Conservation (phyloP, 2,797 vertebrate genomes). For the Pipistrellus pipistrellus region DNA sequence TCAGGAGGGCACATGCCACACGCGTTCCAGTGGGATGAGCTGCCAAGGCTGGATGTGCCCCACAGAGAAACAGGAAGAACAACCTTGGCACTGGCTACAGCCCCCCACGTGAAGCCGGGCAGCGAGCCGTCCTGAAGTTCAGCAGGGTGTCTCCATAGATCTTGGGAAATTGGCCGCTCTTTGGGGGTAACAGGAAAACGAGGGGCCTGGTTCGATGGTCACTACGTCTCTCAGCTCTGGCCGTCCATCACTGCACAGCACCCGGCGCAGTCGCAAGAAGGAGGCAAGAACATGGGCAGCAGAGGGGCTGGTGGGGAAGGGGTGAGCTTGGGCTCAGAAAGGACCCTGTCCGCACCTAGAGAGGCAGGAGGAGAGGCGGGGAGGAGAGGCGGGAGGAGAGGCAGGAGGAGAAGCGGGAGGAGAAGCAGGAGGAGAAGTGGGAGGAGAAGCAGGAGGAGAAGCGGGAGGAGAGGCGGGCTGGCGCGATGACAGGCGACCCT, state of each 20-base stretch:
- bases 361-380: neutral
- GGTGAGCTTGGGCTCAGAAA: neutral
- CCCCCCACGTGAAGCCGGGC: neutral
- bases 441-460: neutral
- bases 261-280: neutral
- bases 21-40: neutral
- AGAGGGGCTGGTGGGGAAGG: neutral
- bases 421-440: neutral
- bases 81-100: neutral
- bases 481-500: accelerated
- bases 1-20: neutral
- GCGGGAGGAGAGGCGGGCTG: neutral
- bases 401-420: neutral
- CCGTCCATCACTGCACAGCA: neutral
- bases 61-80: neutral
- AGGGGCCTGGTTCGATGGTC: neutral
- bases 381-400: neutral
- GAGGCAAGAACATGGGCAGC: neutral
- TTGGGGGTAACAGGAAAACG: neutral
- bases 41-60: neutral
- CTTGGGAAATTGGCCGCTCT: neutral
- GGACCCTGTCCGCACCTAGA: neutral
- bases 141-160: neutral
- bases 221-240: neutral
- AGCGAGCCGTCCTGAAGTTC: neutral